Evolutionary conservation across 1,140 invertebrate species (phyloP).

Genomic region (Ceratoteleas bidentatus): DNA sequence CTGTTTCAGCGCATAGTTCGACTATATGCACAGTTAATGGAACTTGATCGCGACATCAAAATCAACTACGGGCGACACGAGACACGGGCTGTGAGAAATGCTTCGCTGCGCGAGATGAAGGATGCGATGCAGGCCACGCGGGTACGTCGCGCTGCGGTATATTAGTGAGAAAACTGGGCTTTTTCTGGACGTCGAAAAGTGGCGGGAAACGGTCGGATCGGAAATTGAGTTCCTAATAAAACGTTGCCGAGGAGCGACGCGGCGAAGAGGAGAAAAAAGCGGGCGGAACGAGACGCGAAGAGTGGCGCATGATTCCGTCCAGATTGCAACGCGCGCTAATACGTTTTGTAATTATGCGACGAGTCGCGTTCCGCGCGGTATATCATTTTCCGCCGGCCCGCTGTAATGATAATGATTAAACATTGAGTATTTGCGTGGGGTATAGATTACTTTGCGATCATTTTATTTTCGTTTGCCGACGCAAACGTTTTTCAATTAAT

Average conservation of each 20-base stretch:
- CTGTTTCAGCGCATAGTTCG: constrained; percentile 26
- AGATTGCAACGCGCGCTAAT: constrained; percentile 23
- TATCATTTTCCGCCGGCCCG: constrained; percentile 47
- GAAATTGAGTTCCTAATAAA: constrained; percentile 37
- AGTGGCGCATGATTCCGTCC: constrained; percentile 11
- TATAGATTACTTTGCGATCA: constrained; percentile 58
- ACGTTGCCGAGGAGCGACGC: no score
- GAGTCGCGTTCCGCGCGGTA: constrained; percentile 29
- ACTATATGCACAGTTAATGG: constrained; percentile 43
- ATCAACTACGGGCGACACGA: constrained; percentile 57
- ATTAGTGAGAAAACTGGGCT: constrained; percentile 30
- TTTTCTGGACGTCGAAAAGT: constrained; percentile 38
- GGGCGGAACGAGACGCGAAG: no score
- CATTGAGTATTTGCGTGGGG: constrained; percentile 31
- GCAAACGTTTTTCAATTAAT: constrained; percentile 79
- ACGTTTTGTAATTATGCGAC: constrained; percentile 43
- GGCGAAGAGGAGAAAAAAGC: no score
- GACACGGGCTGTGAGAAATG: constrained; percentile 44
- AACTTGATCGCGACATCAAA: constrained; percentile 65
- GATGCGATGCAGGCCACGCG: constrained; percentile 48
- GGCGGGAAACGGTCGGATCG: constrained; percentile 23
- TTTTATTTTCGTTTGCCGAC: constrained; percentile 66
- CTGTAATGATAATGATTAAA: constrained; percentile 63
- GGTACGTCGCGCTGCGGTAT: constrained; percentile 24
- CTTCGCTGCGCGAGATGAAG: constrained; percentile 39